Percentiles rank a stretch among this genome's conserved stretches.
Evolutionary conservation across 2,113 vertebrate species (phyloP).

Genomic region (Strix aluco): DNA sequence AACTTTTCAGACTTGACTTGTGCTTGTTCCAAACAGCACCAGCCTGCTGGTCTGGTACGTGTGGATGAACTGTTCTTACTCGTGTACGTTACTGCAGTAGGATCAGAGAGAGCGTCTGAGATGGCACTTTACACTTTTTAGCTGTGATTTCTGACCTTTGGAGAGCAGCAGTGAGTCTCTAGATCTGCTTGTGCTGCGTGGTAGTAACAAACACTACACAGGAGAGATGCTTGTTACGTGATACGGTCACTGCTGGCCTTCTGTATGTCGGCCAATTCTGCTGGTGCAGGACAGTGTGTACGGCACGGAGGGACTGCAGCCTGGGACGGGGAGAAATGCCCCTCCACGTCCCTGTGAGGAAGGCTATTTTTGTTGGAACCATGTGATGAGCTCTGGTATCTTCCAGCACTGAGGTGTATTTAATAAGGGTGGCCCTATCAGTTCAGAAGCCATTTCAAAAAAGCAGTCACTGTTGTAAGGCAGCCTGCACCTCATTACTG

Average conservation of each 20-base stretch:
- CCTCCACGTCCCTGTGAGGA: background rate
- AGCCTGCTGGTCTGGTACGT: background rate
- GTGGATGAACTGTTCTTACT: background rate
- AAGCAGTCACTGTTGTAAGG: background rate
- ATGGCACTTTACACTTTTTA: background rate
- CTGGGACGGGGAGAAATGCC: accelerated
- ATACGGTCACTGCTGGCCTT: background rate
- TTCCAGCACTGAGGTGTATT: background rate
- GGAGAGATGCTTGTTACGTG: background rate
- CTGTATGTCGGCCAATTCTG: background rate
- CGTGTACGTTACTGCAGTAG: accelerated
- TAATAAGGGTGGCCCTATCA: background rate
- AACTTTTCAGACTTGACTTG: background rate
- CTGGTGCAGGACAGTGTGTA: conserved; percentile 2
- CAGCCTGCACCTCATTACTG: background rate
- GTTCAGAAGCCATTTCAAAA: background rate
- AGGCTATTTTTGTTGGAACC: conserved; percentile 24
- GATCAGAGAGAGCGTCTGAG: background rate
- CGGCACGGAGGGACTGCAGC: background rate
- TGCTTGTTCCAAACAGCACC: background rate
- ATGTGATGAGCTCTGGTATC: background rate
- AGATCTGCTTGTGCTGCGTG: background rate
- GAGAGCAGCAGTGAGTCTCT: background rate
- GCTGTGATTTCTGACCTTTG: background rate
- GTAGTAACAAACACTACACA: background rate